phyloP scores from a whole-genome alignment of 1,140 invertebrate species.

The Bombus ignitus region DNA sequence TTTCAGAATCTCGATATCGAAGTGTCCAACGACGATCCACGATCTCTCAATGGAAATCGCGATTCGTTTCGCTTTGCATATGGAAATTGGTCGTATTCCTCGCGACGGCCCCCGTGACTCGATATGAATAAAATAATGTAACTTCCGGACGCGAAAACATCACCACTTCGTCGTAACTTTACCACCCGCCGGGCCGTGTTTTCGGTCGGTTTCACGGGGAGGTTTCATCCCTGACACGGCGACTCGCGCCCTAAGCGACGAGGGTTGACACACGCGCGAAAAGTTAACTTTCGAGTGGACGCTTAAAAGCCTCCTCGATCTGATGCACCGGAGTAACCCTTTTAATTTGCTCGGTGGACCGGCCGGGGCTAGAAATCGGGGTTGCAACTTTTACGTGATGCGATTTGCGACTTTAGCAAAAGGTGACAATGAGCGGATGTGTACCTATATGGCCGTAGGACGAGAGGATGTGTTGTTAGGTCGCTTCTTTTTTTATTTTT shows the following conservation, averaged over 20 bases:
- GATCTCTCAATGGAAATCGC: constrained; percentile 15
- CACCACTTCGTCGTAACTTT: constrained; percentile 6
- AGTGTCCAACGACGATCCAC: constrained; percentile 36
- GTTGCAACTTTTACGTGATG: too few relatives aligned
- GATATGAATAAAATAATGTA: constrained; percentile 75
- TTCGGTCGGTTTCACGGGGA: background rate
- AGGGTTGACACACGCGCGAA: constrained; percentile 17
- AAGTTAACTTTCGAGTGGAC: constrained; percentile 33
- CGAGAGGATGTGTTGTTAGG: too few relatives aligned
- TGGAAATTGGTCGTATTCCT: constrained; percentile 68
- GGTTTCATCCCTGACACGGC: background rate
- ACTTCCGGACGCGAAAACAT: constrained; percentile 63
- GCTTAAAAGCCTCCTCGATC: constrained; percentile 19
- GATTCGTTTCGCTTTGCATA: constrained; percentile 70
- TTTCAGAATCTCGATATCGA: constrained; percentile 23
- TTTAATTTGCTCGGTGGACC: background rate
- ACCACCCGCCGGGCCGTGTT: background rate
- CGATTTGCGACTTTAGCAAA: too few relatives aligned
- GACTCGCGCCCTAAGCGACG: background rate
- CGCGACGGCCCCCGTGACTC: constrained; percentile 41
- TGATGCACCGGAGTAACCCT: background rate
- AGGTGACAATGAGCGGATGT: too few relatives aligned
- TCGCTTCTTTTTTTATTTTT: too few relatives aligned
- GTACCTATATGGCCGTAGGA: too few relatives aligned
- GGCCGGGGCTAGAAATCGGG: too few relatives aligned